Base-by-base conservation (phyloP, 2,888 invertebrate genomes). In the Eupeodes latifasciatus region DNA sequence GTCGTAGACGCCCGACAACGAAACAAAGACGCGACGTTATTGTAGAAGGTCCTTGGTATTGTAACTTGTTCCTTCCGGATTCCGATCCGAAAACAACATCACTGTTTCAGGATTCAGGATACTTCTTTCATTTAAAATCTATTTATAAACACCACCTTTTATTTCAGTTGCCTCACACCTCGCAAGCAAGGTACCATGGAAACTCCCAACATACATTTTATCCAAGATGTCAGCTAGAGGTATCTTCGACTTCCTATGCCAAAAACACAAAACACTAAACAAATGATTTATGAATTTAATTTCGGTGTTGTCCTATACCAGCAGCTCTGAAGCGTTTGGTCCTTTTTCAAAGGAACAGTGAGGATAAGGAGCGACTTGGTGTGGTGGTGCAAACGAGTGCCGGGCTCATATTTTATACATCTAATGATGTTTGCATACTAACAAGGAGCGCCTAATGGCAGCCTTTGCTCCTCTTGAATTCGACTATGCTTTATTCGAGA, bases 231-330 rank as follows among this genome's bases (percentile, higher is more conserved):
- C 79, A 71, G 79, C 19, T 34, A 44, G 64, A 66, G 74, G 79
- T 66, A 76, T 79, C 64, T 83, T 79, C 82, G 75, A 64, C 61
- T 75, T 87, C 76, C 83, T 83, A 83, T 83, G 87, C 84, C 84
- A 87, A 83, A 76, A 87, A 44, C 34, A 80, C 80, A 84, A 80
- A 87, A 27, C 12, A 80, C 84, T 84, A 83, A 80, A 77, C 87
- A 87, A 87, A 87, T 84, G 87, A 87, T 87, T 83, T 87, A 87
- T 87, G 87, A 84, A 74, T 87, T 87, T 87, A 87, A 87, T 87
- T 87, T 87, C 44, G 74, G 76, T 80, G 51, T 77, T 80, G 83
- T 83, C 64, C 80, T 67, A 47, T 27, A 27, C 27, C 27, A 27
- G 27, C 53, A 53, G 55, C n/a, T n/a, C 36, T 27, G 27, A 27